phyloP scores from a whole-genome alignment of 2,797 vertebrate species.

The Menidia menidia region DNA sequence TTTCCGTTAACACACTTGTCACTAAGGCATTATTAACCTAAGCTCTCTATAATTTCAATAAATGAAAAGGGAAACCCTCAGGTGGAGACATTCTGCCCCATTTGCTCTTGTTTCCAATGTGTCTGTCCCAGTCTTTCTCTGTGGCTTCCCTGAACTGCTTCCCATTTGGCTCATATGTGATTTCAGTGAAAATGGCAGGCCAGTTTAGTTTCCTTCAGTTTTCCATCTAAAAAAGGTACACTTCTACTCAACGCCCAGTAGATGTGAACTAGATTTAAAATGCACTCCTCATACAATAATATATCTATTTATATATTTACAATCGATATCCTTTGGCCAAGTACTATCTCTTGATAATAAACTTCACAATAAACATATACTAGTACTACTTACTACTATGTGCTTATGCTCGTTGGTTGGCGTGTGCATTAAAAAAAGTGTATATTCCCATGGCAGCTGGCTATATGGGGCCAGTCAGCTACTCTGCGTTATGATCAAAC shows the following conservation, averaged over 20 bases:
- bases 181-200: slow-evolving; percentile 23
- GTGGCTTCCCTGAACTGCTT: slow-evolving; percentile 50
- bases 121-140: slow-evolving; percentile 43
- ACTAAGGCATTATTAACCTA: no score
- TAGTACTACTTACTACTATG: neutral
- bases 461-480: slow-evolving; percentile 42
- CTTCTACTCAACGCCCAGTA: slow-evolving; percentile 11
- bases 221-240: slow-evolving; percentile 6
- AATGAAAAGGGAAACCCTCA: slow-evolving; percentile 1
- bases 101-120: slow-evolving; percentile 41
- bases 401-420: slow-evolving; percentile 1
- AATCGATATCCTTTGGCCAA: neutral
- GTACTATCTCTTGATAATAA: neutral
- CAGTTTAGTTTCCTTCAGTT: slow-evolving; percentile 1
- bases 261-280: slow-evolving; percentile 8
- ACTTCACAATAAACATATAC: neutral
- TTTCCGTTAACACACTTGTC: neutral
- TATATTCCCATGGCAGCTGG: slow-evolving; percentile 58
- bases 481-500: slow-evolving; percentile 65
- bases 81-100: slow-evolving; percentile 33
- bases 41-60: neutral
- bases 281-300: neutral
- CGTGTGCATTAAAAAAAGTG: slow-evolving; percentile 40
- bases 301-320: neutral
- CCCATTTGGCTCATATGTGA: slow-evolving; percentile 19